Evolutionary conservation across 2,888 invertebrate genomes (phyloP).

Genomic region (Nebria salina): DNA sequence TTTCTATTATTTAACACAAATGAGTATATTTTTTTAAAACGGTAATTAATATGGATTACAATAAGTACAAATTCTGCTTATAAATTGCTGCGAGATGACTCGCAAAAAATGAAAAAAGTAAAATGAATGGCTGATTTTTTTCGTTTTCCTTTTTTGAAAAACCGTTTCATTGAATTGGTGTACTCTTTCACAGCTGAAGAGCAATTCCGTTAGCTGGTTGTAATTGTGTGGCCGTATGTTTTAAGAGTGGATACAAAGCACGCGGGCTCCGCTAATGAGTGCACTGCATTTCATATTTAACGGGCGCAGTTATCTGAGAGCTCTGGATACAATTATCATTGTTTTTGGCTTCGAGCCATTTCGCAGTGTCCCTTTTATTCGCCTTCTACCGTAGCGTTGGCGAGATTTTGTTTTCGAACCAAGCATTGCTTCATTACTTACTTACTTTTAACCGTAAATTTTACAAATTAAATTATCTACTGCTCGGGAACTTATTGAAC

Average conservation of each 20-base stretch:
- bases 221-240: not conserved
- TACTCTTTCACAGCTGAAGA: not conserved
- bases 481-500: not conserved
- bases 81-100: not conserved
- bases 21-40: not conserved
- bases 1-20: no score
- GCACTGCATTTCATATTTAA: slow-evolving; percentile 33
- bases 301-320: slow-evolving; percentile 30
- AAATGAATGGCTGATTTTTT: not conserved
- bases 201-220: not conserved
- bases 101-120: not conserved
- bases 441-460: not conserved
- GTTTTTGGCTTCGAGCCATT: slow-evolving; percentile 43
- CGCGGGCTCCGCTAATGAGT: slow-evolving; percentile 17
- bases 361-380: slow-evolving; percentile 23
- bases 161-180: not conserved
- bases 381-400: slow-evolving; percentile 17
- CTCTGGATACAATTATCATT: slow-evolving; percentile 42
- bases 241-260: slow-evolving; percentile 5
- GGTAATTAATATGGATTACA: not conserved
- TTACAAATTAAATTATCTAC: not conserved
- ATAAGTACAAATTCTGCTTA: not conserved
- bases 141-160: not conserved
- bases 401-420: not conserved
- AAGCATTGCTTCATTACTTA: not conserved